A percentile compares a stretch with the other conserved stretches of the same genome.
Conservation (phyloP, 2,888 invertebrate species). For the Tenthredo scrophulariae region DNA sequence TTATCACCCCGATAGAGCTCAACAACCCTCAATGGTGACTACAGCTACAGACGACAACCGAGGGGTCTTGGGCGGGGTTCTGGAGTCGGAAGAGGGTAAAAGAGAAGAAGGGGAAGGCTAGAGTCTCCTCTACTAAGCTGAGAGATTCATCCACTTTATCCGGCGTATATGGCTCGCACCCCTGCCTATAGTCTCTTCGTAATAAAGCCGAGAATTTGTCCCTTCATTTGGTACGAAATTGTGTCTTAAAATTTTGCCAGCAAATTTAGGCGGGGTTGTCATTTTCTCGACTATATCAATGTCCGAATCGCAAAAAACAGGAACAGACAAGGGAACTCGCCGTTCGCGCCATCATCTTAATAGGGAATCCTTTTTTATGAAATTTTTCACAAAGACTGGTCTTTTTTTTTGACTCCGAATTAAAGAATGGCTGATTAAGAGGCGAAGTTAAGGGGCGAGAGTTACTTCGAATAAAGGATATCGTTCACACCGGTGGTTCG, state of each 20-base stretch:
- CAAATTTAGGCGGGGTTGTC: not conserved
- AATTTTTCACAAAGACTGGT: not conserved
- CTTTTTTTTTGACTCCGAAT: not conserved
- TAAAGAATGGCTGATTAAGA: constrained; percentile 1
- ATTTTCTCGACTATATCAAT: not conserved
- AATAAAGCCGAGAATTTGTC: constrained; percentile 56
- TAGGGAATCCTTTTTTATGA: not conserved
- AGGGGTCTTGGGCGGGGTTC: constrained; percentile 36
- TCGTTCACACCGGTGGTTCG: constrained; percentile 54
- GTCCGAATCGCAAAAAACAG: not conserved
- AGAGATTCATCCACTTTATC: constrained; percentile 72
- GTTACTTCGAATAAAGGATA: constrained; percentile 53
- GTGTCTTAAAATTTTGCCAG: not conserved
- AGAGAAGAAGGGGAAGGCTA: constrained; percentile 42
- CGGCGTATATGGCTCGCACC: constrained; percentile 62
- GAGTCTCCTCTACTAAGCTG: constrained; percentile 68
- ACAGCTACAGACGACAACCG: constrained; percentile 66
- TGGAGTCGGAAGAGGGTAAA: constrained; percentile 4
- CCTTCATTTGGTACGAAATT: not conserved
- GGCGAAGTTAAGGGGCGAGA: constrained; percentile 28
- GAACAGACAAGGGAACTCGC: not conserved
- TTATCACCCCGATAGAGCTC: constrained; percentile 75
- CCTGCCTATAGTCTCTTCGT: constrained; percentile 63
- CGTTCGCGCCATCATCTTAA: not conserved
- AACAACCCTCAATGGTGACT: constrained; percentile 71